phyloP scores from a whole-genome alignment of 1,140 invertebrate species.

The Meloidogyne floridensis region DNA sequence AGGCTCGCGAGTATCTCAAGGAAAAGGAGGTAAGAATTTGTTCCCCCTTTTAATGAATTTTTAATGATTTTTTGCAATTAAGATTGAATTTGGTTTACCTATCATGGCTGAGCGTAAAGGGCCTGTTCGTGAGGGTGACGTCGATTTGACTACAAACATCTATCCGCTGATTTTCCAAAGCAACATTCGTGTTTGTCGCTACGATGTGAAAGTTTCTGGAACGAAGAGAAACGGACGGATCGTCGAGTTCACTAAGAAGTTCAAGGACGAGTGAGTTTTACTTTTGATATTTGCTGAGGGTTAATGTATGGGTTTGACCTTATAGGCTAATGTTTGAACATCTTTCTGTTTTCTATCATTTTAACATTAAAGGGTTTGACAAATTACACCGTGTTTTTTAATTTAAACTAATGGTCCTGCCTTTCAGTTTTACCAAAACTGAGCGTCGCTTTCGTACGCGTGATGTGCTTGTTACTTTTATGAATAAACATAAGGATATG shows the following conservation, averaged over 20 bases:
- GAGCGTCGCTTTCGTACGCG: slow-evolving; percentile 25
- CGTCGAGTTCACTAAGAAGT: slow-evolving; percentile 26
- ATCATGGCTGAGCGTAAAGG: slow-evolving; percentile 24
- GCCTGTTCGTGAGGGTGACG: not conserved
- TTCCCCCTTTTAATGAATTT: not conserved
- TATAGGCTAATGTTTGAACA: not conserved
- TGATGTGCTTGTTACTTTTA: slow-evolving; percentile 24
- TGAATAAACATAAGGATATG: slow-evolving; percentile 4
- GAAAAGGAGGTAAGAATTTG: not conserved
- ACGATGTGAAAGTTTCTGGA: slow-evolving; percentile 32
- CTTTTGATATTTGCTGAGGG: not conserved
- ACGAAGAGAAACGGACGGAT: not conserved
- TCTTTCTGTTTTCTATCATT: no score
- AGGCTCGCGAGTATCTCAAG: not conserved
- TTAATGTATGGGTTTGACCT: no score
- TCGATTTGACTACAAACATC: slow-evolving; percentile 28
- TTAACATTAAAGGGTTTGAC: no score
- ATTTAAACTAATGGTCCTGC: not conserved
- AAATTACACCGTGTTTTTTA: no score
- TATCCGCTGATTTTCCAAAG: slow-evolving; percentile 7
- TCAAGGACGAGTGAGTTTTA: slow-evolving; percentile 31
- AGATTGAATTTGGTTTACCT: slow-evolving; percentile 19
- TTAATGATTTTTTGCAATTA: not conserved
- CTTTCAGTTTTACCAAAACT: slow-evolving; percentile 15
- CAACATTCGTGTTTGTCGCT: slow-evolving; percentile 15